Conservation (phyloP, 1,140 invertebrate species). For the Bombyx mori region ASM3026992v2 NC_085117.1:5255501-5256000, state of each 20-base stretch:
- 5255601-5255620: no score
- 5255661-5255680: no score
- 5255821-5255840: no score
- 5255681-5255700: no score
- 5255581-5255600: no score
- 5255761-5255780: neutral
- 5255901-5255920: slow-evolving; percentile 55
- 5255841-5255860: no score
- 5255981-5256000: neutral
- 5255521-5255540: neutral
- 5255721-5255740: neutral
- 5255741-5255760: neutral
- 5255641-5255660: no score
- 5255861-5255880: no score
- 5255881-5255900: slow-evolving; percentile 37
- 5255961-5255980: slow-evolving; percentile 8
- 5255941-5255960: slow-evolving; percentile 20
- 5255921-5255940: slow-evolving; percentile 31
- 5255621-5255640: no score
- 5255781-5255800: neutral
- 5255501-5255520: neutral
- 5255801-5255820: no score
- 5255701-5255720: neutral
- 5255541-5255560: neutral
- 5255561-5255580: no score